Conservation (phyloP, 2,113 vertebrate species). For the Jaculus jaculus region DNA sequence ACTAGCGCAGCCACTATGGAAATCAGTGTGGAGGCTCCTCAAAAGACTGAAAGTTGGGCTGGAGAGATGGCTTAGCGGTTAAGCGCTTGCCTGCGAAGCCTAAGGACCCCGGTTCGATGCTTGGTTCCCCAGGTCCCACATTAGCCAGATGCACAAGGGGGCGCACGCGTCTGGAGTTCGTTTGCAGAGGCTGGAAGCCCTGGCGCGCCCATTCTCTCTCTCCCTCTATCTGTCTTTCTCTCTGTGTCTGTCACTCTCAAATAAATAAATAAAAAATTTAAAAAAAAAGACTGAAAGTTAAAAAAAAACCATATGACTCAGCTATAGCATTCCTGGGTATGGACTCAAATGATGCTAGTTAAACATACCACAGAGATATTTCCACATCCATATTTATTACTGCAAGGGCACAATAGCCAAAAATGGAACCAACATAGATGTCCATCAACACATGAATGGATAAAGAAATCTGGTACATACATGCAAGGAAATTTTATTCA, state of each 20-base stretch:
- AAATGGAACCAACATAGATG: not conserved
- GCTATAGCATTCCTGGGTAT: not conserved
- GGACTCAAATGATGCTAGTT: not conserved
- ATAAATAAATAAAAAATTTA: too few species aligned
- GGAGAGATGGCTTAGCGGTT: too few species aligned
- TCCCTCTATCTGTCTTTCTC: too few species aligned
- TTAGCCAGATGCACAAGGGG: too few species aligned
- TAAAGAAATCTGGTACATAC: not conserved
- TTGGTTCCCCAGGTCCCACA: too few species aligned
- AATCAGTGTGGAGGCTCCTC: not conserved
- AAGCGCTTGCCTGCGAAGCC: too few species aligned
- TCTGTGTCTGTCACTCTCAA: too few species aligned
- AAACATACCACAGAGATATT: not conserved
- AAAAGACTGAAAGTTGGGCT: not conserved
- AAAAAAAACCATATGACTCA: too few species aligned
- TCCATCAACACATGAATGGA: not conserved
- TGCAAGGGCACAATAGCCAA: not conserved
- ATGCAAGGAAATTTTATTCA: not conserved
- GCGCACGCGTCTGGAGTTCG: too few species aligned
- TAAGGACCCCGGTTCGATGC: too few species aligned
- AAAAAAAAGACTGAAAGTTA: not conserved
- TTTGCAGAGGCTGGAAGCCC: too few species aligned
- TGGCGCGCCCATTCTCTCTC: too few species aligned
- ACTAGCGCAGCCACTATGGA: not conserved
- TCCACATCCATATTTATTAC: not conserved